Conservation (phyloP, 2,797 vertebrate species). For the Hemibagrus guttatus region DNA sequence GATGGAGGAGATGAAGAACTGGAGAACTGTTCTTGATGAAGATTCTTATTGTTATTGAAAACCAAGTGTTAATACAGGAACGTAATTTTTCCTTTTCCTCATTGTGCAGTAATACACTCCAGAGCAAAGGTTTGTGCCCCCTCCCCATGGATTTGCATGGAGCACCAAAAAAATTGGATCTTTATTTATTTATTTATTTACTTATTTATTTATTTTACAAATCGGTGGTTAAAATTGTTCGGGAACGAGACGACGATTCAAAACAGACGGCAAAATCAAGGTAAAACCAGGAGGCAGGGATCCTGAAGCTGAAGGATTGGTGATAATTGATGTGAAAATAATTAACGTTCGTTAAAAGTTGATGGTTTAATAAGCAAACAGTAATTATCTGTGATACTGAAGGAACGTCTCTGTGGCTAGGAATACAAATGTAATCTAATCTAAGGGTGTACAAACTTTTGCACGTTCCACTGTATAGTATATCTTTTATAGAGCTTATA, state of each 20-base stretch:
- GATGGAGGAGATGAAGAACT: background rate
- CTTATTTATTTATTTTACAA: background rate
- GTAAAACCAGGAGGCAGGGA: background rate
- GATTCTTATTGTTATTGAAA: background rate
- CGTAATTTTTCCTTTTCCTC: background rate
- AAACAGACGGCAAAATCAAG: background rate
- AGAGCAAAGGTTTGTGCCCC: background rate
- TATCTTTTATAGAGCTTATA: background rate
- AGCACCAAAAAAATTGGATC: background rate
- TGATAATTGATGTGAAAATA: background rate
- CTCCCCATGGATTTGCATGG: background rate
- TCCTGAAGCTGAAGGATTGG: background rate
- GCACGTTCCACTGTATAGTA: background rate
- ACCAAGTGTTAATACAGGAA: background rate
- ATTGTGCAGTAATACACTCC: background rate
- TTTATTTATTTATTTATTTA: background rate
- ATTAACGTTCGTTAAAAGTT: background rate
- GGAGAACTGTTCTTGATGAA: too few species aligned
- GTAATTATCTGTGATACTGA: background rate
- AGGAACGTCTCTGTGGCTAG: background rate
- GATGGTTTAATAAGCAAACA: background rate
- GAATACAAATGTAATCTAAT: background rate
- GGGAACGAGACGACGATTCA: background rate
- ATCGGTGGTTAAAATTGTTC: background rate
- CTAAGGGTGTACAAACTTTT: constrained; percentile 1